phyloP scores from a whole-genome alignment of 2,797 vertebrate genomes.

The Coregonus sp. region DNA sequence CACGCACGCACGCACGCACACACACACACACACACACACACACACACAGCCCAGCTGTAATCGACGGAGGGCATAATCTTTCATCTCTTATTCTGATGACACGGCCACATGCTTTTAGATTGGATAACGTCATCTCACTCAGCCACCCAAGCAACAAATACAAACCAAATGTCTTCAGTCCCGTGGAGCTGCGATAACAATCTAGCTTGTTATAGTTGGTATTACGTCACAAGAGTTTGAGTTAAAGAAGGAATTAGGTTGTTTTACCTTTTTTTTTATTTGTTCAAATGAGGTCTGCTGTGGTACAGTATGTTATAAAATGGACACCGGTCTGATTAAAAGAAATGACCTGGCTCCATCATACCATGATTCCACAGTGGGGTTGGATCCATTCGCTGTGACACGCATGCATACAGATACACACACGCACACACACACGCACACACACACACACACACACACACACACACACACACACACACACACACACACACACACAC shows the following conservation, averaged over 20 bases:
- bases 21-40: no score
- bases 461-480: not conserved
- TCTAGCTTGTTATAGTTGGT: not conserved
- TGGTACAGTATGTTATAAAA: not conserved
- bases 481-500: not conserved
- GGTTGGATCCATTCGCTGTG: conserved; percentile 25
- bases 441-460: not conserved
- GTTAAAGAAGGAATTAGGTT: not conserved
- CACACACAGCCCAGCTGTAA: no score
- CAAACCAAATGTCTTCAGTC: not conserved
- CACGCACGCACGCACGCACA: no score
- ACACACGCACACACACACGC: not conserved
- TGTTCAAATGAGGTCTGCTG: not conserved
- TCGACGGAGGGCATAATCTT: not conserved
- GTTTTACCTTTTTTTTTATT: not conserved
- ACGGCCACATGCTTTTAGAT: not conserved
- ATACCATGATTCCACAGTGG: conserved; percentile 48
- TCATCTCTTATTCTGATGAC: not conserved
- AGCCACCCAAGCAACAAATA: not conserved
- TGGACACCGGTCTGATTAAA: not conserved
- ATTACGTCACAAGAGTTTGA: not conserved
- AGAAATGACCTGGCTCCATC: conserved; percentile 56
- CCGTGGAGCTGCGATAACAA: not conserved
- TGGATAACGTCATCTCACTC: not conserved
- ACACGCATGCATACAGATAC: conserved; percentile 5